Conservation (phyloP, 2,888 invertebrate species). For the Siphonodentalium dalli region DNA sequence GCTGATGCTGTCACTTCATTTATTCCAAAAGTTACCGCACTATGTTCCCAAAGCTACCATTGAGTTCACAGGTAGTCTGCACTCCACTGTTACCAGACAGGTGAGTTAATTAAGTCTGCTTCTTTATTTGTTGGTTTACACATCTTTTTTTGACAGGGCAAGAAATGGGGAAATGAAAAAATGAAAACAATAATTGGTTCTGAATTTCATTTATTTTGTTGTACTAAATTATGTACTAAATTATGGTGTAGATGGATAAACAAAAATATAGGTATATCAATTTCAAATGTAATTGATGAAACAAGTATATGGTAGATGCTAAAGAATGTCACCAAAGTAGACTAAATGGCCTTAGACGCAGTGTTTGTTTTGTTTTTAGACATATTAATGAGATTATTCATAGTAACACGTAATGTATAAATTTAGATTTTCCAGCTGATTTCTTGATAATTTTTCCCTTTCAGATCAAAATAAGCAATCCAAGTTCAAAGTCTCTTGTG, state of each 20-base stretch:
- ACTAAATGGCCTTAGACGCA: no score
- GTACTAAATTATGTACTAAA: not conserved
- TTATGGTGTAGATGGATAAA: not conserved
- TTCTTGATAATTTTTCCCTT: not conserved
- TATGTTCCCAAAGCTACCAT: constrained; percentile 60
- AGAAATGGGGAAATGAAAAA: not conserved
- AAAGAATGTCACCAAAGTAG: no score
- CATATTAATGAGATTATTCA: not conserved
- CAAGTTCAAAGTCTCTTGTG: constrained; percentile 59
- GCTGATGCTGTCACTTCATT: constrained; percentile 57
- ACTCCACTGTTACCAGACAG: constrained; percentile 57
- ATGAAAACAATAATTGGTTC: not conserved
- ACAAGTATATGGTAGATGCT: no score
- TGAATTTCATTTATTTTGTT: not conserved
- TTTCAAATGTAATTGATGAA: no score
- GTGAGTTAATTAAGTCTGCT: constrained; percentile 29
- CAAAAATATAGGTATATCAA: not conserved
- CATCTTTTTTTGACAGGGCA: not conserved
- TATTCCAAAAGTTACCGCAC: constrained; percentile 61
- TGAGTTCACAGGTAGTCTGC: constrained; percentile 60
- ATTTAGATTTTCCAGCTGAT: not conserved
- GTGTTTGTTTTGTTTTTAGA: not conserved
- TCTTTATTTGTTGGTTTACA: not conserved
- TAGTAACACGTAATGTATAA: not conserved
- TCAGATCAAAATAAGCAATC: constrained; percentile 63